Conservation (phyloP, 2,888 invertebrate genomes). For the Micoletzkya japonica region DNA sequence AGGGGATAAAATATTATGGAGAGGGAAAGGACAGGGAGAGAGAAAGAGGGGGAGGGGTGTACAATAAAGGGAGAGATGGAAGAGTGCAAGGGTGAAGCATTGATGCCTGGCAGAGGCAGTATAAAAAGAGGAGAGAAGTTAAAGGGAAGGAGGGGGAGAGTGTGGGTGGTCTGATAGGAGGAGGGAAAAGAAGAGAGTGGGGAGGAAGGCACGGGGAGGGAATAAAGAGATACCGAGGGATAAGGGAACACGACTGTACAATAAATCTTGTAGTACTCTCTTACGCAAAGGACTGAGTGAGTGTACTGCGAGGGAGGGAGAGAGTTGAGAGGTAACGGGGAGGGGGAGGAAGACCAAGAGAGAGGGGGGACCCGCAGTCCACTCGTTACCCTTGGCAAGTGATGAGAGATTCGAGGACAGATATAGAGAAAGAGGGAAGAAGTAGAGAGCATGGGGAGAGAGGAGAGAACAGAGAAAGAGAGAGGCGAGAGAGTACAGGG, state of each 20-base stretch:
- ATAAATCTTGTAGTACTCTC: too few relatives aligned
- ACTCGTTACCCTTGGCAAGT: too few relatives aligned
- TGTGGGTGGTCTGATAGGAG: background rate
- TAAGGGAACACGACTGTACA: background rate
- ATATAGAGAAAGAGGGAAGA: background rate
- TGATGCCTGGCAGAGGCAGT: background rate
- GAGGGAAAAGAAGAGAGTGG: background rate
- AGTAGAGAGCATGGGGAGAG: background rate
- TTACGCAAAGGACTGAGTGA: too few relatives aligned
- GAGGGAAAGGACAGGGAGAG: background rate
- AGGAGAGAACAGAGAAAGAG: conserved; percentile 5
- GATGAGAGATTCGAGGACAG: background rate
- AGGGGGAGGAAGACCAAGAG: too few relatives aligned
- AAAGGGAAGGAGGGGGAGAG: background rate
- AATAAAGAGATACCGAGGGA: background rate
- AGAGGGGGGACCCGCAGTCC: too few relatives aligned
- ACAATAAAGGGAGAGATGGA: background rate
- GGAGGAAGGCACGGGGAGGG: background rate
- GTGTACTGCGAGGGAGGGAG: too few relatives aligned
- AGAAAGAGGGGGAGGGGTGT: background rate
- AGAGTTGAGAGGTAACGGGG: too few relatives aligned
- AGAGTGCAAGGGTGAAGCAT: background rate
- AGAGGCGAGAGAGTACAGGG: background rate
- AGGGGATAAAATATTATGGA: background rate
- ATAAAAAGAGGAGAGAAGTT: background rate